phyloP scores from a whole-genome alignment of 1,140 invertebrate genomes.

The Drosophila quadrilineata region DNA sequence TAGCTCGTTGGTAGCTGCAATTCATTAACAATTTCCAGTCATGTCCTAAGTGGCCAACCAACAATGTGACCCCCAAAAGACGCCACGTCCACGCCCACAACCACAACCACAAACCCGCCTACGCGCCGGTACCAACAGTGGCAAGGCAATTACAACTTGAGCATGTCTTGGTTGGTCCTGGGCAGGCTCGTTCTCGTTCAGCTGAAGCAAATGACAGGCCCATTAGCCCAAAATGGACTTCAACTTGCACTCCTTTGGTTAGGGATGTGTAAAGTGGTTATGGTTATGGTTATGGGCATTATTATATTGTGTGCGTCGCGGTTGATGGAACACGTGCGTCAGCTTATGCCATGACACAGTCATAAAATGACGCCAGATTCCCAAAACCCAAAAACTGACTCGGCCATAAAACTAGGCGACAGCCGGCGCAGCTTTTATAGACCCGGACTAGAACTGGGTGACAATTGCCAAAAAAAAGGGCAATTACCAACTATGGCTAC shows the following conservation, averaged over 20 bases:
- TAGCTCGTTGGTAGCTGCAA: constrained; percentile 50
- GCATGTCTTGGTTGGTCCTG: constrained; percentile 1
- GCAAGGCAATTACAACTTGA: constrained; percentile 28
- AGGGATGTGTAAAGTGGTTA: too few relatives aligned
- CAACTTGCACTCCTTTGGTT: too few relatives aligned
- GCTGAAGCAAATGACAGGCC: neutral
- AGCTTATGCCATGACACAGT: neutral
- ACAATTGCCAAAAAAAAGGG: too few relatives aligned
- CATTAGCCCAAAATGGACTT: constrained; percentile 14
- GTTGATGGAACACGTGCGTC: neutral
- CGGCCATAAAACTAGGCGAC: constrained; percentile 2
- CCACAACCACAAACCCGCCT: too few relatives aligned
- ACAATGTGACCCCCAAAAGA: too few relatives aligned
- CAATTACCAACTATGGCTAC: too few relatives aligned
- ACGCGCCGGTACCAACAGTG: too few relatives aligned
- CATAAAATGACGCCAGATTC: constrained; percentile 10
- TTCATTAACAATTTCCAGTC: constrained; percentile 59
- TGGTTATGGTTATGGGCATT: too few relatives aligned
- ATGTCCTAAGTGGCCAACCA: constrained; percentile 39
- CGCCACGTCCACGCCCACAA: too few relatives aligned
- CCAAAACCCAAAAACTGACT: constrained; percentile 11
- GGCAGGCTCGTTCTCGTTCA: neutral
- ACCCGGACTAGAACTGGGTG: too few relatives aligned
- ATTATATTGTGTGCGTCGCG: neutral
- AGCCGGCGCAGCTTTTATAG: too few relatives aligned